phyloP scores from a whole-genome alignment of 2,113 vertebrate species.

The Odocoileus hemionus region DNA sequence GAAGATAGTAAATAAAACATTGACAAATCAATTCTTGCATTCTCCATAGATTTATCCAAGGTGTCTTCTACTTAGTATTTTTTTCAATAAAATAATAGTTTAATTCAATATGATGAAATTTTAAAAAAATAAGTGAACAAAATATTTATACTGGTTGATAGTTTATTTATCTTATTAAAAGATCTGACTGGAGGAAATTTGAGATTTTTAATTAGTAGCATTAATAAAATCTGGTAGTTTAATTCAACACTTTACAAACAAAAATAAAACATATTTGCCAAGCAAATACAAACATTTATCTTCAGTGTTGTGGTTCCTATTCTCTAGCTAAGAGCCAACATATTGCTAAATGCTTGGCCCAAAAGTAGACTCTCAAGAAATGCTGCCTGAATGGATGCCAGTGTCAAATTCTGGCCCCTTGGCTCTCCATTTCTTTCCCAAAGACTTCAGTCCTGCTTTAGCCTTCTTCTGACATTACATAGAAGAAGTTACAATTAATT shows the following conservation, averaged over 20 bases:
- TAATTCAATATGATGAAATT: neutral
- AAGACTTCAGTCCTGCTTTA: conserved; percentile 1
- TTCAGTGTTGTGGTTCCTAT: neutral
- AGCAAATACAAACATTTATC: conserved; percentile 26
- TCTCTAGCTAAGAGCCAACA: neutral
- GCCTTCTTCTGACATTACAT: conserved; percentile 20
- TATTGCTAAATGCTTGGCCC: neutral
- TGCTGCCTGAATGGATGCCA: neutral
- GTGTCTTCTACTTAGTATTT: neutral
- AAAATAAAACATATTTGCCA: conserved; percentile 14
- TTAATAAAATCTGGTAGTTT: neutral
- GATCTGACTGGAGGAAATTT: neutral
- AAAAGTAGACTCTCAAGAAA: neutral
- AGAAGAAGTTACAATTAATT: conserved; percentile 61
- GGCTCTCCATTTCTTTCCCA: neutral
- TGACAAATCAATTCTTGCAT: neutral
- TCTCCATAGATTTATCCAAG: neutral
- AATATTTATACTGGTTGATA: neutral
- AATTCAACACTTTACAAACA: neutral
- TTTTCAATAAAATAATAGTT: neutral
- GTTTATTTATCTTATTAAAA: neutral
- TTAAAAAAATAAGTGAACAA: neutral
- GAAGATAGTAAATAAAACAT: neutral
- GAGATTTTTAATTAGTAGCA: neutral
- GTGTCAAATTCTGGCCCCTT: neutral